phyloP scores from a whole-genome alignment of 2,888 invertebrate genomes.

The Sinhomidia bicolor region DNA sequence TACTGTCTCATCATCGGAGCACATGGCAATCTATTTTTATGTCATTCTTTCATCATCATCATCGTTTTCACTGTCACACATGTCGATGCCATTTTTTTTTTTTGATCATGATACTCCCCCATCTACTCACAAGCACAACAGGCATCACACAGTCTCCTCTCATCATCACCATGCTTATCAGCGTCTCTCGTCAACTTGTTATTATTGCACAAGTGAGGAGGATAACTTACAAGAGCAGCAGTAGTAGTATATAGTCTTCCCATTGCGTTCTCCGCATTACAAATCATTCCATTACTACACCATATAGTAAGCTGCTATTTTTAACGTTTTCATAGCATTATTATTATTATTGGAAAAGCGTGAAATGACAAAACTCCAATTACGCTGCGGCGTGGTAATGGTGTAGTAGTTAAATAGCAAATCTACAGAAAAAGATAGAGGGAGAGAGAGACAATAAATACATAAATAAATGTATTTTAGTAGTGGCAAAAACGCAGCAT shows the following conservation, averaged over 20 bases:
- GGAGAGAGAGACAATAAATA: neutral
- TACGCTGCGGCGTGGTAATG: neutral
- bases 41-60: conserved; percentile 30
- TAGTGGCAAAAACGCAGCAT: no score
- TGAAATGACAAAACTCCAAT: neutral
- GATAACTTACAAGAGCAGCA: neutral
- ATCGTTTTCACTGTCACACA: conserved; percentile 48
- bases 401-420: conserved; percentile 1
- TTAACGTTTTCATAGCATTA: neutral
- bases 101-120: conserved; percentile 5
- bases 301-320: neutral
- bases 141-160: neutral
- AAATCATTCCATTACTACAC: neutral
- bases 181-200: neutral
- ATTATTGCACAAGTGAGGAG: neutral
- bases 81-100: conserved; percentile 7
- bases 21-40: conserved; percentile 61
- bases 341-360: neutral
- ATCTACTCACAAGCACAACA: neutral
- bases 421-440: no score
- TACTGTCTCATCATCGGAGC: no score
- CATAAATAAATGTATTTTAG: neutral
- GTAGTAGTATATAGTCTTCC: no score
- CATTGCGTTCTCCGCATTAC: no score
- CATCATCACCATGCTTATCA: neutral